Percentiles rank a stretch among this genome's conserved stretches.
Conservation (phyloP, 2,113 vertebrate genomes). For the Microcebus murinus region DNA sequence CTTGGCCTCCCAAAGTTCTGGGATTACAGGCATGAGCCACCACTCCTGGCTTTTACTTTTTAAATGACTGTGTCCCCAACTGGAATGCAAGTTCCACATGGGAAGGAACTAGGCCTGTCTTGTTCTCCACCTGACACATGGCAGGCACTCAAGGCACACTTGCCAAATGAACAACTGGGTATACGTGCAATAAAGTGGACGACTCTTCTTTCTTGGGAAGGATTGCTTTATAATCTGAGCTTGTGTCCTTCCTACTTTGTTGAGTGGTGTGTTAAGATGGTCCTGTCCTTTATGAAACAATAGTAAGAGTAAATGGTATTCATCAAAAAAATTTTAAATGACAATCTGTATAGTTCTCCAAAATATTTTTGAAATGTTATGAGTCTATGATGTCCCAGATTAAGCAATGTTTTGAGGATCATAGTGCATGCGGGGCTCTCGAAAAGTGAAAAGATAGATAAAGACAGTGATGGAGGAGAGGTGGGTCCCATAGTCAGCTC, state of each 20-base stretch:
- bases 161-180: not conserved
- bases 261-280: not conserved
- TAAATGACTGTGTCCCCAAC: not conserved
- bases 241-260: not conserved
- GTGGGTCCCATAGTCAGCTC: not conserved
- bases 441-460: not conserved
- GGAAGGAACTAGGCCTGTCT: not conserved
- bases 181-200: not conserved
- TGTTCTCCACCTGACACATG: not conserved
- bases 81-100: not conserved
- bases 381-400: not conserved
- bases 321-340: not conserved
- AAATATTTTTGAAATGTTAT: not conserved
- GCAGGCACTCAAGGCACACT: not conserved
- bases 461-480: not conserved
- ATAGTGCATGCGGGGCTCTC: not conserved
- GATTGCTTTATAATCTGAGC: not conserved
- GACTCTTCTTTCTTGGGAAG: not conserved
- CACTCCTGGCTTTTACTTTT: not conserved
- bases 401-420: not conserved
- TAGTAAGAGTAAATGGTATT: not conserved
- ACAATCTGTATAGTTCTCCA: not conserved
- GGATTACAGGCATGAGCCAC: too few relatives aligned
- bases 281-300: constrained; percentile 10
- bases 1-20: too few relatives aligned